phyloP scores from a whole-genome alignment of 1,140 invertebrate species.

The Sinonovacula constricta region DNA sequence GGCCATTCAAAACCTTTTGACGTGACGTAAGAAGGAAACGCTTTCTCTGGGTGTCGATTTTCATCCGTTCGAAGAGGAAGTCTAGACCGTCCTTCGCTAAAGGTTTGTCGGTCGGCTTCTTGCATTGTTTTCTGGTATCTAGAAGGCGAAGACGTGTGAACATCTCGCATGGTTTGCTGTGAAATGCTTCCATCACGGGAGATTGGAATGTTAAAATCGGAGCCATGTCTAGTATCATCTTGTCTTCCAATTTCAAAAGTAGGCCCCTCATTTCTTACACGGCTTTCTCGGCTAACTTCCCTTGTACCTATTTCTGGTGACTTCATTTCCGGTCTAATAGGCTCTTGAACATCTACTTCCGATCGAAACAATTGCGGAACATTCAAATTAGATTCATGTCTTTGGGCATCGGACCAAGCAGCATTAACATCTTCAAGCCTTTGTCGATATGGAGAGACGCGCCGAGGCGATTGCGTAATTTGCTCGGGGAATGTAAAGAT shows the following conservation, averaged over 20 bases:
- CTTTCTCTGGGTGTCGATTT: not conserved
- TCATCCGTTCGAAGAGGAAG: no score
- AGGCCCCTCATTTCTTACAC: no score
- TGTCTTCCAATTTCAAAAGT: no score
- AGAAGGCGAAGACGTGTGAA: not conserved
- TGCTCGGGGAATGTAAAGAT: not conserved
- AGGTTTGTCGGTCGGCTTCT: not conserved
- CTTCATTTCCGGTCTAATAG: no score
- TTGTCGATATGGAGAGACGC: not conserved
- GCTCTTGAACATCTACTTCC: no score
- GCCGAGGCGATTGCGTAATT: not conserved
- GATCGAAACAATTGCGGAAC: no score
- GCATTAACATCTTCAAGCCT: no score
- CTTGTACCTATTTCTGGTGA: not conserved
- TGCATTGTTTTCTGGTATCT: no score
- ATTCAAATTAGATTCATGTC: no score
- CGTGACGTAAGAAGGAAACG: not conserved
- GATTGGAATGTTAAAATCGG: no score
- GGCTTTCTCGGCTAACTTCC: not conserved
- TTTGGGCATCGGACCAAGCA: no score
- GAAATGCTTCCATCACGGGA: not conserved
- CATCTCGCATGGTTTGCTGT: not conserved
- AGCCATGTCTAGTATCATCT: no score
- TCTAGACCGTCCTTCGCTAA: not conserved
- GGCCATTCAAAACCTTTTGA: not conserved